phyloP scores from a whole-genome alignment of 2,113 vertebrate genomes.

The Syrmaticus mikado region DNA sequence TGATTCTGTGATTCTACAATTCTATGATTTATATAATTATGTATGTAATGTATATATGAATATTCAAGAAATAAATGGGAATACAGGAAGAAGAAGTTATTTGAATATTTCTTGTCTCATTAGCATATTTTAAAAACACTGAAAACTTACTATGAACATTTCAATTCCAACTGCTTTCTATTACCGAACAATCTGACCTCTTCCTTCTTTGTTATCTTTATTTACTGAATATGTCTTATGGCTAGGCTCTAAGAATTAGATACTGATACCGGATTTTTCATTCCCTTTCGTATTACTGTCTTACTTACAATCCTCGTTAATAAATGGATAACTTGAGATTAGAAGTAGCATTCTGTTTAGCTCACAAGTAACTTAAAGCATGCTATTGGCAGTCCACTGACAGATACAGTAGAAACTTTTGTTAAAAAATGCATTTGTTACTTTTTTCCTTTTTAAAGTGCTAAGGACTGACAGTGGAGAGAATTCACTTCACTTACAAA shows the following conservation, averaged over 20 bases:
- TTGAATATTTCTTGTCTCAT: not conserved
- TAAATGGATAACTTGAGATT: not conserved
- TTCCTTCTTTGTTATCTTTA: not conserved
- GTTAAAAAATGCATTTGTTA: slow-evolving; percentile 34
- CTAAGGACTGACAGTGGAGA: slow-evolving; percentile 29
- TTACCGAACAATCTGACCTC: not conserved
- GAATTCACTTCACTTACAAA: slow-evolving; percentile 68
- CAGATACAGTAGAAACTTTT: not conserved
- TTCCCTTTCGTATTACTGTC: not conserved
- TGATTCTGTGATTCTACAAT: no score
- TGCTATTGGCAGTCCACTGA: not conserved
- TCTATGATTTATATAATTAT: not conserved
- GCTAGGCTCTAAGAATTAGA: not conserved
- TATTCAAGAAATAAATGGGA: not conserved
- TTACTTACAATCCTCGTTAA: not conserved
- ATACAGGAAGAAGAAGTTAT: not conserved
- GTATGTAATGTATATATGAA: not conserved
- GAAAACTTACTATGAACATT: not conserved
- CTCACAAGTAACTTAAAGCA: not conserved
- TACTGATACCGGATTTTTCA: not conserved
- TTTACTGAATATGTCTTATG: not conserved
- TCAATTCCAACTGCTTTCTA: not conserved
- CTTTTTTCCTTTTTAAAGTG: not conserved
- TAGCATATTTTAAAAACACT: not conserved
- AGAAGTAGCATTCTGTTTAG: not conserved